phyloP scores from a whole-genome alignment of 2,888 invertebrate species.

The Carpatolechia fugitivella region DNA sequence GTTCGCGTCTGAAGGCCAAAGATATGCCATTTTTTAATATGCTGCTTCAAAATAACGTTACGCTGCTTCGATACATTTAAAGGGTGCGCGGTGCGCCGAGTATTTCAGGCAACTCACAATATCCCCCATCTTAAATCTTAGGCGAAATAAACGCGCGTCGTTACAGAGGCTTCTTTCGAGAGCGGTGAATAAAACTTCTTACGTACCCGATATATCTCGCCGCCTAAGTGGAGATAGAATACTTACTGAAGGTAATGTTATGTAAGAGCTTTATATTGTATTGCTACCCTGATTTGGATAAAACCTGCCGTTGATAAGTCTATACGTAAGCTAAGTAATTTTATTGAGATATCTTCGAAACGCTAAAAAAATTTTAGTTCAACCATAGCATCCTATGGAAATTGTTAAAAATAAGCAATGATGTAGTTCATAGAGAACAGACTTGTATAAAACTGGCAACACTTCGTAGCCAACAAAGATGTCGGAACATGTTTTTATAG shows the following conservation, averaged over 20 bases:
- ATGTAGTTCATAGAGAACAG: too few species aligned
- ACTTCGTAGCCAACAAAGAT: too few species aligned
- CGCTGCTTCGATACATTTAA: neutral
- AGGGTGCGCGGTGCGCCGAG: neutral
- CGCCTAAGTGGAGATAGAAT: constrained; percentile 31
- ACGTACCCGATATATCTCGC: constrained; percentile 51
- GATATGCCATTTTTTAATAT: neutral
- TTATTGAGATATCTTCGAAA: too few species aligned
- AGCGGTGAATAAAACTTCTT: constrained; percentile 48
- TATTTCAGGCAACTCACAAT: constrained; percentile 9
- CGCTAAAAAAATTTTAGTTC: too few species aligned
- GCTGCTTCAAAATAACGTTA: neutral
- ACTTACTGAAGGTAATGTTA: neutral
- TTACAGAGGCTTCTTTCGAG: constrained; percentile 38
- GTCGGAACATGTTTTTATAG: too few species aligned
- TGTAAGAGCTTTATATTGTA: neutral
- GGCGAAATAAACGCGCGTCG: constrained; percentile 58
- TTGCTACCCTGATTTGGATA: neutral
- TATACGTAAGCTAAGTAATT: too few species aligned
- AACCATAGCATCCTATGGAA: too few species aligned
- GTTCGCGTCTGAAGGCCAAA: too few species aligned
- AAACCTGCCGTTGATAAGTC: neutral
- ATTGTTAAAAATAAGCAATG: too few species aligned
- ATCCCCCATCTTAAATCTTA: constrained; percentile 42
- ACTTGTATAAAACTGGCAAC: too few species aligned